Evolutionary conservation across 2,888 invertebrate genomes (phyloP).

Genomic region (Stomorhina lunata): DNA sequence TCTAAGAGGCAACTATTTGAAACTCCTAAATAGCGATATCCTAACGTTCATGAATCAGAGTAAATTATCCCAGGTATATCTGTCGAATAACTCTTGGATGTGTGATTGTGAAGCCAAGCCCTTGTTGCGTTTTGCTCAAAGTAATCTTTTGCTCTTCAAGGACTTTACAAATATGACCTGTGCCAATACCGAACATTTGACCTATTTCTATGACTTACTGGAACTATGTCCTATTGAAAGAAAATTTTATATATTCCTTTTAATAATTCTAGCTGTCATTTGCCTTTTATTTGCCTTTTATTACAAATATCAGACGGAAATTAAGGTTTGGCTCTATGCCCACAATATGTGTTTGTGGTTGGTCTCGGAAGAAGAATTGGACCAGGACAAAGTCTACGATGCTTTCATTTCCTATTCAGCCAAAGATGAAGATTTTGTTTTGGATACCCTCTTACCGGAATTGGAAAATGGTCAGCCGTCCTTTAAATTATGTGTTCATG

Average conservation of each 20-base stretch:
- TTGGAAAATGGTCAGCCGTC: constrained; percentile 84
- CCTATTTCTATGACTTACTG: constrained; percentile 59
- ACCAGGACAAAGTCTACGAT: constrained; percentile 83
- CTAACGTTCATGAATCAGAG: constrained; percentile 79
- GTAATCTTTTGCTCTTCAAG: constrained; percentile 71
- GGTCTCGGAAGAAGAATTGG: constrained; percentile 85
- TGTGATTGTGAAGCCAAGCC: constrained; percentile 84
- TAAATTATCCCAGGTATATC: constrained; percentile 80
- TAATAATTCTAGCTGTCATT: constrained; percentile 79
- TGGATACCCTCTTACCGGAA: constrained; percentile 83
- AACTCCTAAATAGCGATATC: constrained; percentile 78
- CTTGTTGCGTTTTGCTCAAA: constrained; percentile 82
- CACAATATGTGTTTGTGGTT: constrained; percentile 83
- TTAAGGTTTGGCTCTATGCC: constrained; percentile 86
- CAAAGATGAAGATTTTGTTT: constrained; percentile 85
- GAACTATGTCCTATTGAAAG: constrained; percentile 80
- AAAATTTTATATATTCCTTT: constrained; percentile 76
- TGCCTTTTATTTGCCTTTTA: constrained; percentile 79
- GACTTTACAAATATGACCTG: constrained; percentile 74
- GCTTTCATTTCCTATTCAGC: constrained; percentile 81
- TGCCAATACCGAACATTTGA: constrained; percentile 23
- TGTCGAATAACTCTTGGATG: constrained; percentile 84
- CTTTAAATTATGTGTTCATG: constrained; percentile 87
- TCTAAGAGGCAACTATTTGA: constrained; percentile 82
- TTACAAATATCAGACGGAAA: constrained; percentile 82